phyloP scores from a whole-genome alignment of 1,140 invertebrate genomes.

The Latrodectus geometricus region DNA sequence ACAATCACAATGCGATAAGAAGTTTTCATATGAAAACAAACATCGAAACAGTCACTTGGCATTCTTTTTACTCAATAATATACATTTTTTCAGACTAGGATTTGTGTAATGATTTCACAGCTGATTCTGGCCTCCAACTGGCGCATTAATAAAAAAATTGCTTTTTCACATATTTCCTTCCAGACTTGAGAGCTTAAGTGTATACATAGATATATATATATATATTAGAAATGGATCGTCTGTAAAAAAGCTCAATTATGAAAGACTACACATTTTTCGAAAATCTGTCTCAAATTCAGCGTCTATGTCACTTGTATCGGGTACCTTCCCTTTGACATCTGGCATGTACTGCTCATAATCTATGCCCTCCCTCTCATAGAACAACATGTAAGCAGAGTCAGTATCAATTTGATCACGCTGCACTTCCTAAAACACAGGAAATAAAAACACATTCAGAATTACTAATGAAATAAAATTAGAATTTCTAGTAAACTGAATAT shows the following conservation, averaged over 20 bases:
- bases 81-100: conserved; percentile 9
- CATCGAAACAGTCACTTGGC: conserved; percentile 27
- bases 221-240: neutral
- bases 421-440: conserved; percentile 71
- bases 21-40: conserved; percentile 11
- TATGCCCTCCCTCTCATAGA: conserved; percentile 82
- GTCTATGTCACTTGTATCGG: conserved; percentile 70
- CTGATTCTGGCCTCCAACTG: conserved; percentile 4
- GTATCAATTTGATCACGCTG: conserved; percentile 79
- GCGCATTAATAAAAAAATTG: neutral
- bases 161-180: neutral
- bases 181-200: conserved; percentile 19
- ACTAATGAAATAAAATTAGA: too few species aligned
- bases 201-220: neutral
- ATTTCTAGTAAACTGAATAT: too few species aligned
- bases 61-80: neutral
- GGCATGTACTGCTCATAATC: conserved; percentile 72
- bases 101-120: neutral
- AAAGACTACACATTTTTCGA: conserved; percentile 69
- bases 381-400: conserved; percentile 86
- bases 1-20: conserved; percentile 20
- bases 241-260: conserved; percentile 64
- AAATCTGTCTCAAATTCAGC: conserved; percentile 72
- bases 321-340: conserved; percentile 68
- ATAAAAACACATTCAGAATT: too few species aligned